Evolutionary conservation across 2,888 invertebrate species (phyloP), one percentile per base, ranked within the genome.

Genomic region (Lycophotia porphyrea): DNA sequence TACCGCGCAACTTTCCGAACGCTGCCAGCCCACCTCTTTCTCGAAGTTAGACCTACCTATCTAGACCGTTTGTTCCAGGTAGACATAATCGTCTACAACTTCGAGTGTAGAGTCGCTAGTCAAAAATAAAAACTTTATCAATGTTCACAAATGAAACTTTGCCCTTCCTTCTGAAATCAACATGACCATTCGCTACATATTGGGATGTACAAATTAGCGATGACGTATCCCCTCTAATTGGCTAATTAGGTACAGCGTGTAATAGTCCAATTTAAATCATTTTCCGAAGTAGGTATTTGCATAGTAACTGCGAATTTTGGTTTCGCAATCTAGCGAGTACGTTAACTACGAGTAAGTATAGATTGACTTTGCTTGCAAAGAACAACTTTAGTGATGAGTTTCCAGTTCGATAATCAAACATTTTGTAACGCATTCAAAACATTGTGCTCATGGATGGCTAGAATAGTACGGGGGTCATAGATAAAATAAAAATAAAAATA

Each of bases 251-350:
- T 11, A 36, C 15, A 31, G 24, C 18, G 34, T 55, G 18, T 47
- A 79, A 55, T 63, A 79, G 74, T 63, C n/a, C 24, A 42, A 65
- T 78, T 78, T 24, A 55, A 64, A 66, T 49, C 24, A 58, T 64
- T 80, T 78, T 80, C 63, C 55, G 39, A 63, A 52, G 18, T 15
- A n/a, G 36, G 36, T 39, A 63, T 4, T n/a, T 39, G 27, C n/a
- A n/a, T 71, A 15, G 31, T 61, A 34, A 65, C 42, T 78, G 47
- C 4, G 42, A 73, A 58, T 61, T 66, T 52, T 15, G 9, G 15
- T 60, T 72, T 52, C 21, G 21, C 44, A 39, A 36, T 34, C 5
- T 58, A 27, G 18, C 27, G 24, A 39, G 21, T 31, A 15, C 49
- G 39, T 9, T 49, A 52, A 42, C 1, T 61, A n/a, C n/a, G n/a